phyloP scores from a whole-genome alignment of 2,888 invertebrate species.

The Lycaena phlaeas region DNA sequence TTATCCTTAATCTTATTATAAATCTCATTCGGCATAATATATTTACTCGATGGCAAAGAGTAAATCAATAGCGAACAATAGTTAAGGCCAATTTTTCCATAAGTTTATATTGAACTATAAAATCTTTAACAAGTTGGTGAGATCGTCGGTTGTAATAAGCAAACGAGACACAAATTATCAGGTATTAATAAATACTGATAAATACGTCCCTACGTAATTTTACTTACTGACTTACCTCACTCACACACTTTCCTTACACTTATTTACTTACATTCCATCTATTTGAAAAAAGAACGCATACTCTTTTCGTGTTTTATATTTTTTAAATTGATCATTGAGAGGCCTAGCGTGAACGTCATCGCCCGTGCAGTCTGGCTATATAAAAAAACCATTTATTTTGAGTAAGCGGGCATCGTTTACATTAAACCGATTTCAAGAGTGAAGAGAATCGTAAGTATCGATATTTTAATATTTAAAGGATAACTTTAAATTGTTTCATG shows the following conservation, averaged over 20 bases:
- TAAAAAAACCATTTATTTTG: slow-evolving; percentile 52
- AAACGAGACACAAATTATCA: no score
- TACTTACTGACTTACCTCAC: no score
- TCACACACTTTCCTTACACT: no score
- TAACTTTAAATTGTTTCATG: no score
- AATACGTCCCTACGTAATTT: no score
- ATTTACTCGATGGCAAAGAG: slow-evolving; percentile 19
- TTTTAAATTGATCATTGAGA: slow-evolving; percentile 37
- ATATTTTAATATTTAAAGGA: neutral
- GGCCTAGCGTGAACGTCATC: slow-evolving; percentile 39
- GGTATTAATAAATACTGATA: no score
- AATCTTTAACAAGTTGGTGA: no score
- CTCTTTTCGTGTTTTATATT: slow-evolving; percentile 36
- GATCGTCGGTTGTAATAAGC: no score
- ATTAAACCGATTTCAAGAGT: slow-evolving; percentile 39
- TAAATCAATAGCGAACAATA: no score
- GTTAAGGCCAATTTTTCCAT: no score
- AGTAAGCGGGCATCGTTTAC: slow-evolving; percentile 42
- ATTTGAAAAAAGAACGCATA: slow-evolving; percentile 26
- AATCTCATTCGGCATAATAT: slow-evolving; percentile 13
- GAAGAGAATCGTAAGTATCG: slow-evolving; percentile 18
- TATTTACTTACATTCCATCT: no score
- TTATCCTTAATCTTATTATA: slow-evolving; percentile 8
- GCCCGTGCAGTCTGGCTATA: slow-evolving; percentile 33
- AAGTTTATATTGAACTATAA: no score